Conservation (phyloP, 2,113 vertebrate species). For the Rhodinocichla rosea region DNA sequence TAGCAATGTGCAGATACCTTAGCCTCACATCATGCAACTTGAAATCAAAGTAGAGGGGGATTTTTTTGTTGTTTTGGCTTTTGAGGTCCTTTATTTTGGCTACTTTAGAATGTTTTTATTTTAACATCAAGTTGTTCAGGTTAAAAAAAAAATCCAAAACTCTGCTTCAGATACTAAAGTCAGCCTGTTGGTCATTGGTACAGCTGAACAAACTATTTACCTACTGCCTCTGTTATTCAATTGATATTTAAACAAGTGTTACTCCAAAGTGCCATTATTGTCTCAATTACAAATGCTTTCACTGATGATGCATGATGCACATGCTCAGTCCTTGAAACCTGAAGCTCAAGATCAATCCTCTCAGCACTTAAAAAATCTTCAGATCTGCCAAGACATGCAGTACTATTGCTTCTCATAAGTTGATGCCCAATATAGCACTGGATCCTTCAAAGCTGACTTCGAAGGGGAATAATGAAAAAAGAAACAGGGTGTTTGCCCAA, state of each 20-base stretch:
- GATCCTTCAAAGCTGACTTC: conserved; percentile 25
- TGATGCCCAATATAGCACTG: neutral
- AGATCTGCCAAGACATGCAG: neutral
- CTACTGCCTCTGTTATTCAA: neutral
- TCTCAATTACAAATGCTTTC: neutral
- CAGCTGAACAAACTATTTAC: neutral
- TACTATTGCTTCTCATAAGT: neutral
- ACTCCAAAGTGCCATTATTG: neutral
- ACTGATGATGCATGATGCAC: neutral
- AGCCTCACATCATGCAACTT: neutral
- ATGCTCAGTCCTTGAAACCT: neutral
- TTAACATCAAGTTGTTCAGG: neutral
- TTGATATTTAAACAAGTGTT: neutral
- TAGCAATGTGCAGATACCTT: neutral
- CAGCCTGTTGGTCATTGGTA: neutral
- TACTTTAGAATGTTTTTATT: neutral
- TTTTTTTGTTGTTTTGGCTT: neutral
- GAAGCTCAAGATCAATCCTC: neutral
- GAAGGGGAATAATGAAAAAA: neutral
- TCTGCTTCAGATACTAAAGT: neutral
- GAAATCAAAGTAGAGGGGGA: neutral
- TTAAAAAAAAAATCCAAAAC: neutral
- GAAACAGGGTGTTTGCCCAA: conserved; percentile 23
- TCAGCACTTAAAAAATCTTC: neutral
- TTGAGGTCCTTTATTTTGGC: neutral